These are phyloP conservation scores for Olivierus martensii DNA, from an alignment of 1,140 invertebrate species.

Conservation along the genomic window DNA sequence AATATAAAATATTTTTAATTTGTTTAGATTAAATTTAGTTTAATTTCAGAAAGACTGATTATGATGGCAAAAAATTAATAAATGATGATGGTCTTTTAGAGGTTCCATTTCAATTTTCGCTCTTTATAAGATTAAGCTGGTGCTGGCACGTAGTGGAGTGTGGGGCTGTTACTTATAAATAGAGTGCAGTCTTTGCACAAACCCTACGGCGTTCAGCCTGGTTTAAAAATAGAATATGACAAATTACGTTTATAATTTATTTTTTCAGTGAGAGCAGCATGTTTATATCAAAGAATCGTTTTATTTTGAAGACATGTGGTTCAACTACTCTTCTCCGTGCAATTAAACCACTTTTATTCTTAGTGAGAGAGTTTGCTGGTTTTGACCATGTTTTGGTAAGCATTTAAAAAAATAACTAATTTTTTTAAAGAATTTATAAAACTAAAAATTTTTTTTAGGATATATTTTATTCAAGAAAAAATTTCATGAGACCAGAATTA, in stretches of 20 bases:
- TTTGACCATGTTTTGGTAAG: constrained; percentile 59
- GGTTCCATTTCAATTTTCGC: not conserved
- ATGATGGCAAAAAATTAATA: not conserved
- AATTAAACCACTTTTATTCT: constrained; percentile 62
- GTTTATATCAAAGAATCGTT: constrained; percentile 84
- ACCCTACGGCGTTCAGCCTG: constrained; percentile 2
- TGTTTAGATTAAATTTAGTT: no score
- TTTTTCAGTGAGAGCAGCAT: constrained; percentile 84
- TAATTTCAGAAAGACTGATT: not conserved
- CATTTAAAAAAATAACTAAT: not conserved
- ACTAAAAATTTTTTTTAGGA: constrained; percentile 46
- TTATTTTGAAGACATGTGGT: constrained; percentile 97
- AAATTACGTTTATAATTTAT: not conserved
- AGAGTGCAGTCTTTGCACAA: constrained; percentile 11
- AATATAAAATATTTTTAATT: no score
- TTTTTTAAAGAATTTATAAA: not conserved
- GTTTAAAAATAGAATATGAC: not conserved
- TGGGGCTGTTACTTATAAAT: constrained; percentile 2
- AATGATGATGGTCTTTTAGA: not conserved
- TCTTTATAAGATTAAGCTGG: not conserved
- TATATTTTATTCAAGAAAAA: constrained; percentile 92
- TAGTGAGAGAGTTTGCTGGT: constrained; percentile 72
- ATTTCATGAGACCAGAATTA: constrained; percentile 82
- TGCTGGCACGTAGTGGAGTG: constrained; percentile 1
- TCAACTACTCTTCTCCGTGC: constrained; percentile 92